phyloP scores from a whole-genome alignment of 1,140 invertebrate species.

The Bicyclus anynana region DNA sequence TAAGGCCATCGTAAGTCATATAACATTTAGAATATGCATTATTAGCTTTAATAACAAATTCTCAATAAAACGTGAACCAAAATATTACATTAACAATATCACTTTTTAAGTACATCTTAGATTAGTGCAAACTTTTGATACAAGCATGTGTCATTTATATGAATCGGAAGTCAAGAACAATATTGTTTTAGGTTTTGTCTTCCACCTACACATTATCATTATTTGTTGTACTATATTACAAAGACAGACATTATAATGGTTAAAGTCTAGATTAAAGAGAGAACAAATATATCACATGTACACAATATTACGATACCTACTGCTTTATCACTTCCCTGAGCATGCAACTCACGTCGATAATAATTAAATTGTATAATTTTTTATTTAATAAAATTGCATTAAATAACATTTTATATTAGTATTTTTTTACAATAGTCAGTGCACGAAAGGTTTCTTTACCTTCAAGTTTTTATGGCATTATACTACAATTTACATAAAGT shows the following conservation, averaged over 20 bases:
- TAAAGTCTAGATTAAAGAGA: slow-evolving; percentile 24
- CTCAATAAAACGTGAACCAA: slow-evolving; percentile 14
- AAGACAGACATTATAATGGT: slow-evolving; percentile 19
- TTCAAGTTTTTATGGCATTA: slow-evolving; percentile 27
- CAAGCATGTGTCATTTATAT: slow-evolving; percentile 16
- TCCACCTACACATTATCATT: neutral
- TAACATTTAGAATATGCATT: slow-evolving; percentile 43
- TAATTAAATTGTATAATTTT: slow-evolving; percentile 7
- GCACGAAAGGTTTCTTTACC: slow-evolving; percentile 15
- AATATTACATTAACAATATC: slow-evolving; percentile 47
- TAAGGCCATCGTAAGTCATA: slow-evolving; percentile 45
- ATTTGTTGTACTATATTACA: slow-evolving; percentile 6
- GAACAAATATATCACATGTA: slow-evolving; percentile 27
- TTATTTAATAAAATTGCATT: slow-evolving; percentile 20
- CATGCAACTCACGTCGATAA: slow-evolving; percentile 4
- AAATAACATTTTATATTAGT: slow-evolving; percentile 18
- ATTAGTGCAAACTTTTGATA: slow-evolving; percentile 29
- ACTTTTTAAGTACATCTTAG: slow-evolving; percentile 63
- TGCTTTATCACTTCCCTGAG: slow-evolving; percentile 19
- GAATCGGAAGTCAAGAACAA: slow-evolving; percentile 18
- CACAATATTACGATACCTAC: slow-evolving; percentile 21
- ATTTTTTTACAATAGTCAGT: slow-evolving; percentile 24
- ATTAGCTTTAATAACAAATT: slow-evolving; percentile 32
- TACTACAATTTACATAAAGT: slow-evolving; percentile 35
- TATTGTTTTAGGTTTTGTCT: slow-evolving; percentile 1